Percentiles rank a stretch among this genome's conserved stretches.
These are phyloP conservation scores for Crocodylus rhombifer DNA, from an alignment of 2,797 vertebrate species.

Conservation along the genomic window DNA sequence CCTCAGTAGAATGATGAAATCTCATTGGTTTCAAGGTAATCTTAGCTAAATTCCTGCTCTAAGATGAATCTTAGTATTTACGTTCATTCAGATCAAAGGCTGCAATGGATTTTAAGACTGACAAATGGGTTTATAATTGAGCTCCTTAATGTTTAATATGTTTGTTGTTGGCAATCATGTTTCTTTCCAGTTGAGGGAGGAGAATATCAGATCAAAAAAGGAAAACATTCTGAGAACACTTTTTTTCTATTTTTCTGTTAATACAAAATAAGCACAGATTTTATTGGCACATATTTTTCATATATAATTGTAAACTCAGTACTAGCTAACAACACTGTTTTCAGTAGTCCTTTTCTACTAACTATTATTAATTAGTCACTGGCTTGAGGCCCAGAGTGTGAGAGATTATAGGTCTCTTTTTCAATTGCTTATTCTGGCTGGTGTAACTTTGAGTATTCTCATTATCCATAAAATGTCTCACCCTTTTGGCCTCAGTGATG, in stretches of 20 bases:
- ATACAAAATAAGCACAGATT: neutral
- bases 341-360: neutral
- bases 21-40: conserved; percentile 40
- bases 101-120: conserved; percentile 2
- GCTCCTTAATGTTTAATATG: neutral
- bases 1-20: neutral
- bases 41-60: neutral
- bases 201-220: conserved; percentile 1
- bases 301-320: neutral
- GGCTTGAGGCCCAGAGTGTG: neutral
- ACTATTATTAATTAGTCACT: neutral
- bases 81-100: neutral
- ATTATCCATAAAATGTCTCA: neutral
- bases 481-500: neutral
- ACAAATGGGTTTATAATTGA: neutral
- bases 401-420: neutral
- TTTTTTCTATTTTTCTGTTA: neutral
- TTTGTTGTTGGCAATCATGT: neutral
- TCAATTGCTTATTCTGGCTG: neutral
- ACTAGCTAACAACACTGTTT: neutral
- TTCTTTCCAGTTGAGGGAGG: neutral
- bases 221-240: neutral
- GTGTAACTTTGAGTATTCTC: neutral
- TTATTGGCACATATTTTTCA: neutral
- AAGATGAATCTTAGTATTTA: neutral